These are phyloP conservation scores for Limnephilus marmoratus DNA, from an alignment of 2,888 invertebrate genomes.

Conservation along the genomic window DNA sequence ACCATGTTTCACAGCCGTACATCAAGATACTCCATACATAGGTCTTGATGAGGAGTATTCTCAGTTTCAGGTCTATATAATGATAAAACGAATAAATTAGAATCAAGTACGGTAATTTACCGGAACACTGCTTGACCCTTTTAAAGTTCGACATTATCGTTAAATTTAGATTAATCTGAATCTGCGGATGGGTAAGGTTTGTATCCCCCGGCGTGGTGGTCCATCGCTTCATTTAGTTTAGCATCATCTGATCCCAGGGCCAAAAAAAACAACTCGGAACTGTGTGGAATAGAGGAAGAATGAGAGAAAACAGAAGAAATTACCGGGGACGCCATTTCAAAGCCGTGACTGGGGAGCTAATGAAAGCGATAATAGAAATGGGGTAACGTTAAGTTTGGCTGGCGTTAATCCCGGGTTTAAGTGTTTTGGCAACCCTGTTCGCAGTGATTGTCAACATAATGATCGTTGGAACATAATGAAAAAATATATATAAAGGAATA, in stretches of 20 bases:
- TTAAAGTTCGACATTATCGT: neutral
- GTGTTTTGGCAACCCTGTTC: conserved; percentile 48
- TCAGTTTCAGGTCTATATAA: no score
- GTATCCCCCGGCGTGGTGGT: neutral
- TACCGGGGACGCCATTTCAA: conserved; percentile 53
- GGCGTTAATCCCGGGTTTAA: conserved; percentile 39
- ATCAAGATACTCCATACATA: no score
- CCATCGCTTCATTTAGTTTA: conserved; percentile 36
- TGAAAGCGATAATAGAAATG: conserved; percentile 49
- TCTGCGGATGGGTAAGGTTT: neutral
- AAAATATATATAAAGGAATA: no score
- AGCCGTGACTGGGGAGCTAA: conserved; percentile 58
- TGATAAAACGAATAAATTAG: neutral
- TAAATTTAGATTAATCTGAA: neutral
- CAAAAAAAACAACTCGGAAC: conserved; percentile 12
- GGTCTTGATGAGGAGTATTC: no score
- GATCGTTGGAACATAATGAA: neutral
- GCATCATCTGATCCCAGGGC: conserved; percentile 18
- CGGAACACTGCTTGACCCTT: neutral
- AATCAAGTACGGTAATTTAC: neutral
- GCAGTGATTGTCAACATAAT: conserved; percentile 2
- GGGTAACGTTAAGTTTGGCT: conserved; percentile 27
- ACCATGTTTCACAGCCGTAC: no score
- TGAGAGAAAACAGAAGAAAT: conserved; percentile 55
- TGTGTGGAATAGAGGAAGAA: neutral